Percentiles rank a stretch among this genome's conserved stretches.
These are phyloP conservation scores for Platyscapa corneri DNA, from an alignment of 1,140 invertebrate genomes.

Conservation along the genomic window DNA sequence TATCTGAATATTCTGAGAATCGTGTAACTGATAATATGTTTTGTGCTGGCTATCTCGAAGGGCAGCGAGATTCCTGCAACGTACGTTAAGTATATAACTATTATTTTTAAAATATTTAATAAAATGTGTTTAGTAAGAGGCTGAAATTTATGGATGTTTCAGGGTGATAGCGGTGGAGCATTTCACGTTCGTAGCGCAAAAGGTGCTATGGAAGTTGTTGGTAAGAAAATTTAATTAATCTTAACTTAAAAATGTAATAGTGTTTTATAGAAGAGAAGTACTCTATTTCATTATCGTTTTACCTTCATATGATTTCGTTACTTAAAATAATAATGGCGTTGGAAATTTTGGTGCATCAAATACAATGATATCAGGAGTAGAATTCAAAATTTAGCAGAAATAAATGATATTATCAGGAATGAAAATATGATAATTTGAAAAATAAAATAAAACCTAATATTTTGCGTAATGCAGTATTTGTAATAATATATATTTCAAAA, in stretches of 20 bases:
- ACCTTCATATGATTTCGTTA: no score
- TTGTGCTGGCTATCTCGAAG: constrained; percentile 83
- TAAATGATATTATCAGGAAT: not conserved
- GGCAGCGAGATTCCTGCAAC: constrained; percentile 84
- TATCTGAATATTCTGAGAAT: constrained; percentile 74
- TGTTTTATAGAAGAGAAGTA: no score
- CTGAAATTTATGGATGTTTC: constrained; percentile 32
- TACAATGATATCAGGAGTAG: no score
- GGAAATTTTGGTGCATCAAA: no score
- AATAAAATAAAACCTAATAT: not conserved
- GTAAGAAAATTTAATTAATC: constrained; percentile 60
- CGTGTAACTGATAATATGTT: constrained; percentile 84
- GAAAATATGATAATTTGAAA: not conserved
- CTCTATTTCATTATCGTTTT: no score
- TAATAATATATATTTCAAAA: no score
- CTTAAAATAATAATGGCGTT: no score
- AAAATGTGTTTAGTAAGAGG: not conserved
- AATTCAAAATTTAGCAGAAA: not conserved
- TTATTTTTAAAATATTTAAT: not conserved
- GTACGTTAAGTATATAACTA: constrained; percentile 66
- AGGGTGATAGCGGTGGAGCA: constrained; percentile 78
- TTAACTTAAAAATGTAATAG: not conserved
- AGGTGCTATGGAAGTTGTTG: constrained; percentile 75
- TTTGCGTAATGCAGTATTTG: no score
- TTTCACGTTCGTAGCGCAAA: constrained; percentile 69